Evolutionary conservation across 2,888 invertebrate species (phyloP).

Genomic region (Oligia strigilis): DNA sequence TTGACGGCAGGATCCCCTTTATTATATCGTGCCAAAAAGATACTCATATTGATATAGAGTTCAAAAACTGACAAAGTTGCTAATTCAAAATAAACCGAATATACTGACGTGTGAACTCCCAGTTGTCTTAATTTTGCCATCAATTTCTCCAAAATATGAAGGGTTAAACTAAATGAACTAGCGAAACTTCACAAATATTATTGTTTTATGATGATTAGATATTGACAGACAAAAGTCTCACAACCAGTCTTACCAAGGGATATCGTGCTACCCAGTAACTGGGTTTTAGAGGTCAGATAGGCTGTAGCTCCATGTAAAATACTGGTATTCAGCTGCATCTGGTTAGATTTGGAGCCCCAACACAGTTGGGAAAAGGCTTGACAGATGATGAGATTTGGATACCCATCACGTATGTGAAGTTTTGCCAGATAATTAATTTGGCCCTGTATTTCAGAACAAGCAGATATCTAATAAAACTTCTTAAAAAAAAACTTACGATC

Average conservation of each 20-base stretch:
- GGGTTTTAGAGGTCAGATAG: not conserved
- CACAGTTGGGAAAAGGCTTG: not conserved
- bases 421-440: not conserved
- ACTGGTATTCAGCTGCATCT: not conserved
- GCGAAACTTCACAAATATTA: not conserved
- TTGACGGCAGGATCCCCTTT: too few relatives aligned
- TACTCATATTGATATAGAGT: not conserved
- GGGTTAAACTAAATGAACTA: not conserved
- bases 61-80: not conserved
- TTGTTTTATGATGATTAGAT: not conserved
- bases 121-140: not conserved
- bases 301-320: not conserved
- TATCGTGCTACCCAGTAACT: not conserved
- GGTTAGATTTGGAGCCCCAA: not conserved
- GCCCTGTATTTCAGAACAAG: not conserved
- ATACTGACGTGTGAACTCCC: not conserved
- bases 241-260: not conserved
- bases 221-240: not conserved
- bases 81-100: too few relatives aligned
- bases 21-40: not conserved
- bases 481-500: not conserved
- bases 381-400: not conserved
- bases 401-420: not conserved
- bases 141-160: not conserved
- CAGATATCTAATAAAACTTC: not conserved